phyloP scores from a whole-genome alignment of 2,888 invertebrate genomes.

The Teleiodes luculella region DNA sequence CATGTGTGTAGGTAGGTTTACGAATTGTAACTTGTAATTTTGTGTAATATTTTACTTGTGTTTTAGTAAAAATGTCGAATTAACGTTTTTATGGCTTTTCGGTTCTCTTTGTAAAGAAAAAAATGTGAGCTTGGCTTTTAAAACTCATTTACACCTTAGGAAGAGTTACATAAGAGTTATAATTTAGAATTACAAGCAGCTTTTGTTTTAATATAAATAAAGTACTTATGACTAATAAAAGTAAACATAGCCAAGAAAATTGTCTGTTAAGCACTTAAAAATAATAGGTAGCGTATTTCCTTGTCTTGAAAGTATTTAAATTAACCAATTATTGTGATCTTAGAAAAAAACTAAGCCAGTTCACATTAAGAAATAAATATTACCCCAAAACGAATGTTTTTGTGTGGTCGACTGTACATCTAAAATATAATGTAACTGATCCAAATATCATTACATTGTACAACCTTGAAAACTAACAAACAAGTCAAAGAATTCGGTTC shows the following conservation, averaged over 20 bases:
- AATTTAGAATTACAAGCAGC: too few species aligned
- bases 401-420: background rate
- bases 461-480: constrained; percentile 10
- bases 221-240: too few species aligned
- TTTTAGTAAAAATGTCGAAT: background rate
- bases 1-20: constrained; percentile 9
- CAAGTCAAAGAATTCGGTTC: constrained; percentile 28
- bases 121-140: background rate
- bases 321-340: too few species aligned
- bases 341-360: too few species aligned
- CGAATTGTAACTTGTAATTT: constrained; percentile 19
- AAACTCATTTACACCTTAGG: background rate
- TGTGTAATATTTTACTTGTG: constrained; percentile 17
- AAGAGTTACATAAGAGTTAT: too few species aligned
- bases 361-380: too few species aligned
- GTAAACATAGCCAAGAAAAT: too few species aligned
- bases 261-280: too few species aligned
- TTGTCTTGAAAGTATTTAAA: too few species aligned
- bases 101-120: background rate
- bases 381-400: too few species aligned
- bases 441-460: background rate
- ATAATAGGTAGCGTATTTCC: too few species aligned
- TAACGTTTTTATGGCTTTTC: background rate
- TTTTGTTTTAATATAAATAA: too few species aligned
- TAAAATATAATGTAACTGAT: background rate